phyloP scores from a whole-genome alignment of 2,113 vertebrate genomes.

The Tragelaphus buxtoni region DNA sequence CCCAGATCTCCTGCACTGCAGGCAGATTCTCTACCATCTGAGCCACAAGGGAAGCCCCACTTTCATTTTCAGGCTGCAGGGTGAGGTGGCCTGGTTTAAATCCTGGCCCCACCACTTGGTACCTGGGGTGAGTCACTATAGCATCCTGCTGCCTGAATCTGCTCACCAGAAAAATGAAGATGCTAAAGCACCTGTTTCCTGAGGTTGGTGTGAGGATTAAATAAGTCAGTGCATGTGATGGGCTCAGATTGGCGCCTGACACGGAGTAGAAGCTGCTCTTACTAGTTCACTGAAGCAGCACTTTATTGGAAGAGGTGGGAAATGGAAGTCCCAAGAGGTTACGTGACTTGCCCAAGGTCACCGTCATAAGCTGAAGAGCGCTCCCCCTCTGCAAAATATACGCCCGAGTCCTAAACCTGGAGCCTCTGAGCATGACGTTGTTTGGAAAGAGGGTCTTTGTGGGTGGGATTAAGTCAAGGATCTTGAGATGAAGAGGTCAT shows the following conservation, averaged over 20 bases:
- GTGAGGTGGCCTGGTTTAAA: not conserved
- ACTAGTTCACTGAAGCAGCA: not conserved
- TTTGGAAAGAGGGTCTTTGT: not conserved
- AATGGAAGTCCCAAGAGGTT: not conserved
- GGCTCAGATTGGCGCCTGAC: not conserved
- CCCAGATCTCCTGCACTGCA: not conserved
- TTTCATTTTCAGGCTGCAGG: not conserved
- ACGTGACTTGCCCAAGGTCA: not conserved
- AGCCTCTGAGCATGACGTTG: not conserved
- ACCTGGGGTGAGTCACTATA: not conserved
- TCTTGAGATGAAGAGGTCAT: not conserved
- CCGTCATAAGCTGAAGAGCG: not conserved
- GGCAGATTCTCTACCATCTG: not conserved
- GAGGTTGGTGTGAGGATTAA: not conserved
- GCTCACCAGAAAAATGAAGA: not conserved
- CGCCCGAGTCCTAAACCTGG: not conserved
- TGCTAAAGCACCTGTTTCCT: not conserved
- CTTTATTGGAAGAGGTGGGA: not conserved
- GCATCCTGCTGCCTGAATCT: not conserved
- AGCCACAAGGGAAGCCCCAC: not conserved
- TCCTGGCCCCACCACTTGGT: not conserved
- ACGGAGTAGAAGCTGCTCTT: fast-evolving
- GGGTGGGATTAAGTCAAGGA: not conserved
- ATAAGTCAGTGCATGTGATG: fast-evolving
- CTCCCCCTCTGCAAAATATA: not conserved